Base-by-base conservation (phyloP, 1,140 invertebrate genomes). In the Diorhabda carinulata region DNA sequence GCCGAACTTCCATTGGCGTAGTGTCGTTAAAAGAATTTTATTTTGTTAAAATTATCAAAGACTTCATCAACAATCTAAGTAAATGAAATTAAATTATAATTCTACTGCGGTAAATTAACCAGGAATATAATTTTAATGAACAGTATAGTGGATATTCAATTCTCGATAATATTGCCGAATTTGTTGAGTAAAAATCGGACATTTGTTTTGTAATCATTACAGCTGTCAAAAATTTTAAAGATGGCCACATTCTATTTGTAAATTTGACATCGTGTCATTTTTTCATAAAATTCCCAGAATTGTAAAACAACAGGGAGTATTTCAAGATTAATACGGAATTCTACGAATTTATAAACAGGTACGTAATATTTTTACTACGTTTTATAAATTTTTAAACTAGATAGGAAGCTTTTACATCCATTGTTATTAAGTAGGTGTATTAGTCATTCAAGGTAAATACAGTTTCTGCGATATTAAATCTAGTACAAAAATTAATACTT, bases 241-340 rank as follows among this genome's bases (percentile, higher is more conserved):
- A 66, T 66, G 64, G 64, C 56, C 56, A 41, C 64, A 40, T 3
- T 57, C 47, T 66, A 66, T 66, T 66, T 66, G 64, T 66, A 66
- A 42, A 57, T 66, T 66, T 58, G 56, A 57, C 47, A 43, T 56
- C 52, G 64, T 66, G 64, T 57, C 64, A 66, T n/a, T 6, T 57
- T 43, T 60, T n/a, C n/a, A 7, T 10, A 25, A 10, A 25, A n/a
- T 60, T 42, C 10, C 6, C 58, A 60, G 41, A 60, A 60, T 52
- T 52, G 47, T 52, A 8, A 6, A 52, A n/a, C n/a, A 52, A 52
- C 47, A 52, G n/a, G 2, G 47, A 52, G 47, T 52, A 8, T 6
- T 52, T 52, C n/a, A 52, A 52, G 2, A 52, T 52, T 52, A 52
- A 52, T 52, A 8, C n/a, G n/a, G n/a, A 52, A 6, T 52, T 52